These are phyloP conservation scores for Cynopterus brachyotis DNA, from an alignment of 2,113 vertebrate genomes.

Conservation along the genomic window DNA sequence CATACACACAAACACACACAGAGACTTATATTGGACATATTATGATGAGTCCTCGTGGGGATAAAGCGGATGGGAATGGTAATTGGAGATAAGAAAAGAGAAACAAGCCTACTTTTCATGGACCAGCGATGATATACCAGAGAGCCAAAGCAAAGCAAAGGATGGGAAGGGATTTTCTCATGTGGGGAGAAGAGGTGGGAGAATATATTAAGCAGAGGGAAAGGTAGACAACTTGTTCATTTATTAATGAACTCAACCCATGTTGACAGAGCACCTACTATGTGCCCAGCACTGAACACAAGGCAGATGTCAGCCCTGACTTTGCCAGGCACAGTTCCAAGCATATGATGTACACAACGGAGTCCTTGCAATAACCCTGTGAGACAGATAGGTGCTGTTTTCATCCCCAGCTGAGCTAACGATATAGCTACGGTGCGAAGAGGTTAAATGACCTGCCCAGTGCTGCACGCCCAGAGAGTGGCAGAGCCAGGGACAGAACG, in stretches of 20 bases:
- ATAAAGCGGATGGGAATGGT: not conserved
- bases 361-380: not conserved
- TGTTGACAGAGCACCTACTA: not conserved
- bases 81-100: not conserved
- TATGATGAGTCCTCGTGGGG: not conserved
- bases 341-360: not conserved
- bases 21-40: not conserved
- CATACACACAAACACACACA: not conserved
- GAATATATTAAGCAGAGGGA: not conserved
- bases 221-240: not conserved
- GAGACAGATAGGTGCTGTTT: not conserved
- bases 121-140: not conserved
- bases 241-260: not conserved
- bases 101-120: not conserved
- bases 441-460: not conserved
- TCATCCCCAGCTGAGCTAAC: not conserved
- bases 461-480: not conserved
- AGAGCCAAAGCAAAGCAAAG: not conserved
- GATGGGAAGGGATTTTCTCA: not conserved
- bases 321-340: not conserved
- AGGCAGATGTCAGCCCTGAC: not conserved
- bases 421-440: not conserved
- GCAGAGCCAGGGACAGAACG: not conserved
- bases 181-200: not conserved
- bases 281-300: not conserved